Conservation (phyloP, 2,113 vertebrate species). For the Pedetes capensis region DNA sequence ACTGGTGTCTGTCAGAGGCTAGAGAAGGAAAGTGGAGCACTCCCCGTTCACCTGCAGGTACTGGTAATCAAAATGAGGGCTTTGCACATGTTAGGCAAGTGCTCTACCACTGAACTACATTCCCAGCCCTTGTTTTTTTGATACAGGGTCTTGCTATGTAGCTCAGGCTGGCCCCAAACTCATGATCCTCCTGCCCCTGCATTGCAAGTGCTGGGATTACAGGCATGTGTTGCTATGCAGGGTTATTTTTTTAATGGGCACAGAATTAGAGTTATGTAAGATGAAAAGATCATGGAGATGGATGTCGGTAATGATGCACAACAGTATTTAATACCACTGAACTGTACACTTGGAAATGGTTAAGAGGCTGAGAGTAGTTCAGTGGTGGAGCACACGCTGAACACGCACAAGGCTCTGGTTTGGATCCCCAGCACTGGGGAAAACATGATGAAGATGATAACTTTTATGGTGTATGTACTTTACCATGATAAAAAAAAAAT, state of each 20-base stretch:
- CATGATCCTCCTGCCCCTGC: too few species aligned
- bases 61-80: too few species aligned
- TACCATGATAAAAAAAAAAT: background rate
- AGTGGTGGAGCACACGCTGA: background rate
- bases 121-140: too few species aligned
- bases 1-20: background rate
- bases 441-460: background rate
- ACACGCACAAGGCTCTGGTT: background rate
- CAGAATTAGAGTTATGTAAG: background rate
- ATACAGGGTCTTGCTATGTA: too few species aligned
- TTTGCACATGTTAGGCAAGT: too few species aligned
- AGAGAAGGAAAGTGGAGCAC: background rate
- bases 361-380: background rate
- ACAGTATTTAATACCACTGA: background rate
- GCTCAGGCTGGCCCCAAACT: too few species aligned
- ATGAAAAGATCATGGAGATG: background rate
- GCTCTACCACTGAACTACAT: too few species aligned
- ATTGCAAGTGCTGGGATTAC: too few species aligned
- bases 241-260: background rate
- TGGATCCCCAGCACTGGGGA: background rate
- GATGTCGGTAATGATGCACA: background rate
- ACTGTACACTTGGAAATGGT: background rate
- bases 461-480: background rate
- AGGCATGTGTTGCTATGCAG: too few species aligned
- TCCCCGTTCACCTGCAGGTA: too few species aligned